These are phyloP conservation scores for Anticlea derivata DNA, from an alignment of 2,888 invertebrate species.

Conservation along the genomic window DNA sequence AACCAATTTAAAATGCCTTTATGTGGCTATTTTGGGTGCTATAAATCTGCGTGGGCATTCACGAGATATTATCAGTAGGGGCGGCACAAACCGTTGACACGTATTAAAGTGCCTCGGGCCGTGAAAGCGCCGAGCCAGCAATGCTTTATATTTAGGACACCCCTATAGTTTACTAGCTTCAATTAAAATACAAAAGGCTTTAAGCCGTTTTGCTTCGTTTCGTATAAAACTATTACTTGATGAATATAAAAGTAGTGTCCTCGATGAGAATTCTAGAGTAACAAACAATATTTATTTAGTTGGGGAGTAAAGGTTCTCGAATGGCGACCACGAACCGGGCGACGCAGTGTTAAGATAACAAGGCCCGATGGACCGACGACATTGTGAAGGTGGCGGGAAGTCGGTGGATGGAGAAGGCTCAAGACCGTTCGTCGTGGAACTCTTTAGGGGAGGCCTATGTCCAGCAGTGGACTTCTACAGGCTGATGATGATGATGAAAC, in stretches of 20 bases:
- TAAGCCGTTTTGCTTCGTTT: not conserved
- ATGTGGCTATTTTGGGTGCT: not conserved
- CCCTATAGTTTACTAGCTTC: conserved; percentile 3
- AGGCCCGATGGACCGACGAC: too few relatives aligned
- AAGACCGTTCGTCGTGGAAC: too few relatives aligned
- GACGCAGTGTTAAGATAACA: too few relatives aligned
- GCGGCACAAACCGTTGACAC: conserved; percentile 15
- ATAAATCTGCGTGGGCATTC: conserved; percentile 8
- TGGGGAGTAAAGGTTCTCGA: too few relatives aligned
- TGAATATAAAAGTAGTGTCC: not conserved
- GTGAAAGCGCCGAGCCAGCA: conserved; percentile 3
- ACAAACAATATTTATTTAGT: too few relatives aligned
- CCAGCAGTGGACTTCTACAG: too few relatives aligned
- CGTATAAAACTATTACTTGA: not conserved
- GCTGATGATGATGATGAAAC: too few relatives aligned
- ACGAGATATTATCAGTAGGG: conserved; percentile 8
- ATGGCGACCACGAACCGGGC: too few relatives aligned
- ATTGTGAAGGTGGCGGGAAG: too few relatives aligned
- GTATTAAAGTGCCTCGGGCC: conserved; percentile 11
- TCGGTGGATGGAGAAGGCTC: too few relatives aligned
- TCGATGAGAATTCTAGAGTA: too few relatives aligned
- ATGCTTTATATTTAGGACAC: conserved; percentile 12
- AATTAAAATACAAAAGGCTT: conserved; percentile 12
- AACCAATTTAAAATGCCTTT: not conserved
- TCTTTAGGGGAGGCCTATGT: too few relatives aligned